A percentile compares a stretch with the other conserved stretches of the same genome.
phyloP scores from a whole-genome alignment of 2,888 invertebrate genomes.

The Nudaria mundana region DNA sequence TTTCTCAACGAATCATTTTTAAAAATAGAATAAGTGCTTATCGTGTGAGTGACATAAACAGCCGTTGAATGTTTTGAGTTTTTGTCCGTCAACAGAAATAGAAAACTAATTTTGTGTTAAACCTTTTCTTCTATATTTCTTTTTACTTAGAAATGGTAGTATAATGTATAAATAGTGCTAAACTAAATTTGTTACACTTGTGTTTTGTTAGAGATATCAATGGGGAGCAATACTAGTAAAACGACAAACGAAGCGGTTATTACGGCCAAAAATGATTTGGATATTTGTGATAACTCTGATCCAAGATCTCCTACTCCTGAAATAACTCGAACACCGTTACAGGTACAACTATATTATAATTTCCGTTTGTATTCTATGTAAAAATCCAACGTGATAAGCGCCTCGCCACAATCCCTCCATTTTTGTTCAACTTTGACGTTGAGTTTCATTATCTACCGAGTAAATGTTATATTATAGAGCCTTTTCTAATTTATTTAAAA shows the following conservation, averaged over 20 bases:
- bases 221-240: constrained; percentile 74
- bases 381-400: neutral
- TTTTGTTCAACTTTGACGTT: too few species aligned
- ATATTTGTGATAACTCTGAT: constrained; percentile 61
- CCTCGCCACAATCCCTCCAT: constrained; percentile 17
- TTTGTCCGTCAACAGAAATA: constrained; percentile 20
- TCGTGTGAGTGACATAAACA: constrained; percentile 49
- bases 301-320: constrained; percentile 83
- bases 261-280: constrained; percentile 49
- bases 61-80: constrained; percentile 67
- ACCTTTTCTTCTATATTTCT: neutral
- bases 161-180: constrained; percentile 8
- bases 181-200: constrained; percentile 3
- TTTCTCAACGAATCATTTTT: constrained; percentile 32
- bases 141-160: constrained; percentile 21
- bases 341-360: constrained; percentile 51
- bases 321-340: constrained; percentile 81
- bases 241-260: constrained; percentile 45
- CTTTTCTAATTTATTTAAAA: constrained; percentile 1
- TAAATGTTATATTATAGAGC: neutral
- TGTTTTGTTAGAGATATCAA: constrained; percentile 28
- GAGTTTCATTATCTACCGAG: too few species aligned
- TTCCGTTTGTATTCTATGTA: too few species aligned
- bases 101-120: constrained; percentile 14
- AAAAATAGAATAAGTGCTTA: constrained; percentile 59